Base-by-base conservation (phyloP, 2,113 vertebrate species). In the Oryzias melastigma region DNA sequence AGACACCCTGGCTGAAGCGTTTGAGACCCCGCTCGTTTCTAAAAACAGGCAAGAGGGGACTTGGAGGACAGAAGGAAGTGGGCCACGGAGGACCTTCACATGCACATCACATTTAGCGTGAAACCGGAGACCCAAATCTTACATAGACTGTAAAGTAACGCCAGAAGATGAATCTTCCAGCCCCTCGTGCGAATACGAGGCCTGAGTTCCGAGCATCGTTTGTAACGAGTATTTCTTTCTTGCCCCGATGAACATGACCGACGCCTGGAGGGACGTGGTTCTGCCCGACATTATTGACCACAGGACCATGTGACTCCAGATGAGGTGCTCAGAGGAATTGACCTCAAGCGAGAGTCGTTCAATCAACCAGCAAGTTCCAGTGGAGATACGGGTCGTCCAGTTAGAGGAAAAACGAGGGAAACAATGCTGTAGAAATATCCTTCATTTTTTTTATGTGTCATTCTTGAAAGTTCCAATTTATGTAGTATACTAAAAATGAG, bases 21-120 rank as follows among this genome's bases (percentile, higher is more conserved):
- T 59, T 64, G 64, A 82, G 83, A 83, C 76, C 59, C 61, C 48
- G 51, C 75, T 62, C 65, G 68, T 29, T 82, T 82, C 83, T 83
- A 83, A 88, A 86, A 90, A 80, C 62, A 76, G 82, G 85, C 64
- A 46, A 41, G 77, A 80, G 73, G 85, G 53, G 64, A 81, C 68
- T 78, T 80, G 75, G 71, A 86, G 82, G 84, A 81, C 85, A 57
- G 51, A 42, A 71, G 73, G 42, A 81, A 75, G 66, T 41, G 44
- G 50, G 47, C 20, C 75, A 58, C 4, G 5, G 43, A 35, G 24
- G 29, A 64, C 43, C 14, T 53, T 7, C 52, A 52, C 27, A 12
- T 46, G 25, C 35, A 16, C 25, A 48, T 42, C 7, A 63, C n/a
- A 40, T 51, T 56, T 22, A 25, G 48, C 8, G 22, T 48, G 46